Percentiles rank a stretch among this genome's conserved stretches.
phyloP scores from a whole-genome alignment of 2,113 vertebrate species.

The Sigmodon hispidus region DNA sequence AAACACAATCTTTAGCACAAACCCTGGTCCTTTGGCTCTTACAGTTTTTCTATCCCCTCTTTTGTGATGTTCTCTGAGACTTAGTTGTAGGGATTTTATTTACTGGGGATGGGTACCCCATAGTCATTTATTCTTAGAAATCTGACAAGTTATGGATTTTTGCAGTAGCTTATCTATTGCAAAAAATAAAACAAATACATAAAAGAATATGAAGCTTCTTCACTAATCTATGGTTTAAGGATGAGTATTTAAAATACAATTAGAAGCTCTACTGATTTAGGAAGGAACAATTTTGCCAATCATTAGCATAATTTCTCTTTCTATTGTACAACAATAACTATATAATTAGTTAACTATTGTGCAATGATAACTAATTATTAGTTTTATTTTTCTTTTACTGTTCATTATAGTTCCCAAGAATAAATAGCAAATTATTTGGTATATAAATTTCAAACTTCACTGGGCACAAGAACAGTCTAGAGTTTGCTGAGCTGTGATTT shows the following conservation, averaged over 20 bases:
- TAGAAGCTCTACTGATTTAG: not conserved
- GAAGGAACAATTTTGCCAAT: not conserved
- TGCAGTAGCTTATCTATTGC: not conserved
- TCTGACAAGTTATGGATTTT: not conserved
- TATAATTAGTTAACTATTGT: not conserved
- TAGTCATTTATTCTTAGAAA: not conserved
- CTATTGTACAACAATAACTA: not conserved
- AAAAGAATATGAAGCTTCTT: not conserved
- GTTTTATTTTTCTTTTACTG: constrained; percentile 8
- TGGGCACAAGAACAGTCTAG: not conserved
- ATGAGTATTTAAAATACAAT: not conserved
- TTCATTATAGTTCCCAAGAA: constrained; percentile 38
- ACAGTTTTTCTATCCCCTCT: too few relatives aligned
- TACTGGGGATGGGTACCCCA: not conserved
- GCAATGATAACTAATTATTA: not conserved
- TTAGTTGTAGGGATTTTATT: not conserved
- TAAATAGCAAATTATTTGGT: constrained; percentile 7
- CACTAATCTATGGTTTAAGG: not conserved
- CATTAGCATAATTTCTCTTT: not conserved
- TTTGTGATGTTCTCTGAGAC: not conserved
- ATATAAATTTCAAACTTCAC: not conserved
- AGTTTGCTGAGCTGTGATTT: not conserved
- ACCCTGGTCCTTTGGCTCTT: not conserved
- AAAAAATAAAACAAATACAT: too few relatives aligned
- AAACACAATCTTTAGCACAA: not conserved